Base-by-base conservation (phyloP, 2,888 invertebrate genomes). In the Heteromyza rotundicornis region DNA sequence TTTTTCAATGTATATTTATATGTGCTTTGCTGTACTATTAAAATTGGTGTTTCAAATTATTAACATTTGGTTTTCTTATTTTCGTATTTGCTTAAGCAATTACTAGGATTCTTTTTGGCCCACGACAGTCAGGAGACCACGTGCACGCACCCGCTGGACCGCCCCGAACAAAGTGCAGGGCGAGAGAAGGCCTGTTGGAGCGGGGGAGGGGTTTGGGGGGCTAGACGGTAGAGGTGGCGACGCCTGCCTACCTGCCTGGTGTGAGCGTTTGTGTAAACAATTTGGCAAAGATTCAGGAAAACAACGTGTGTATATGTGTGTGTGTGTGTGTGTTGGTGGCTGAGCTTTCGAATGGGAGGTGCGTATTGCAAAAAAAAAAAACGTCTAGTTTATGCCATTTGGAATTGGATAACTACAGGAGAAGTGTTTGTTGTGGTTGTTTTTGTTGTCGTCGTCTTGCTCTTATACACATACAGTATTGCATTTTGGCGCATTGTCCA, bases 1-100 rank as follows among this genome's bases (percentile, higher is more conserved):
- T 44, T 23, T 49, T 24, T 51, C 5, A 17, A 12, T 51, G 3
- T 10, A 24, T n/a, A 10, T 17, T 16, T 44, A 22, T n/a, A n/a
- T 17, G 2, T 44, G 23, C 23, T 36, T 52, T 63, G 63, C 63
- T 52, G 63, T 24, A 53, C 63, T 63, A 63, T 63, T 65, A 44
- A 69, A 71, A 71, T 69, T 68, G 69, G 69, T 68, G 68, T 69
- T 69, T 58, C 65, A 68, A 68, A 69, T 67, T 68, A 69, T 69
- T 71, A 70, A 68, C 67, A 62, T 65, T 70, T 65, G 66, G 63
- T 64, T 63, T 66, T 47, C 14, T 47, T 19, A n/a, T 40, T 52
- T 59, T 24, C 23, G 51, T 56, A 55, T 55, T 55, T 57, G 62
- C 53, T 57, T 16, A 17, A 20, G 56, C 64, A 61, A 57, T 56